phyloP scores from a whole-genome alignment of 2,797 vertebrate genomes.

The Momotus momota region DNA sequence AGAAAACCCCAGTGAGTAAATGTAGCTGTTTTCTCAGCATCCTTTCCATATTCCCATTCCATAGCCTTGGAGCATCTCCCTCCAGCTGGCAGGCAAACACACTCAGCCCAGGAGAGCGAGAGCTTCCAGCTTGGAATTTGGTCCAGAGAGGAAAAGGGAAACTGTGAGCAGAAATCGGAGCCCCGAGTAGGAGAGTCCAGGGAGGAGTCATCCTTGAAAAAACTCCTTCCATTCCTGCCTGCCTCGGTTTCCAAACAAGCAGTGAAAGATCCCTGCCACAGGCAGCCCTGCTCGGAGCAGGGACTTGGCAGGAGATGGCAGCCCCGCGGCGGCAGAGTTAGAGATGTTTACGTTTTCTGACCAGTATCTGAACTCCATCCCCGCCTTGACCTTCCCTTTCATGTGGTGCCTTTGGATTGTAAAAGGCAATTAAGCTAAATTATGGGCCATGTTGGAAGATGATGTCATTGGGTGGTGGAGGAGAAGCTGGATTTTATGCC shows the following conservation, averaged over 20 bases:
- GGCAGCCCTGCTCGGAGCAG: conserved; percentile 47
- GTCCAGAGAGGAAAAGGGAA: conserved; percentile 69
- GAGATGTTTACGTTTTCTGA: conserved; percentile 62
- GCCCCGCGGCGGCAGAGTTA: conserved; percentile 51
- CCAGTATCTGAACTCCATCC: conserved; percentile 54
- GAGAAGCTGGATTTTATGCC: background rate
- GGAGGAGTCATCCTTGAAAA: conserved; percentile 70
- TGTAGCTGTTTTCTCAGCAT: conserved; percentile 65
- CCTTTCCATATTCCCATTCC: conserved; percentile 69
- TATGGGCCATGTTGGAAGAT: conserved; percentile 26
- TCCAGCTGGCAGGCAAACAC: conserved; percentile 53
- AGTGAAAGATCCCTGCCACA: conserved; percentile 50
- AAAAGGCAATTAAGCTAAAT: conserved; percentile 47
- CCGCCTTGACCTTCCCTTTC: conserved; percentile 63
- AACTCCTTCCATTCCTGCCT: conserved; percentile 75
- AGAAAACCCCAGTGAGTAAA: conserved; percentile 61
- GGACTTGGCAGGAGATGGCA: conserved; percentile 72
- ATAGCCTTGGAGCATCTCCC: conserved; percentile 54
- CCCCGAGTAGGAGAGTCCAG: conserved; percentile 63
- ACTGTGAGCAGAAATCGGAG: conserved; percentile 71
- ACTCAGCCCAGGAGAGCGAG: conserved; percentile 43
- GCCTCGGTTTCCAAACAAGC: conserved; percentile 69
- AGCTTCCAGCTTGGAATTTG: conserved; percentile 60
- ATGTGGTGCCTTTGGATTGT: conserved; percentile 58
- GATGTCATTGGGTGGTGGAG: conserved; percentile 28